Percentiles rank a stretch among this genome's conserved stretches.
phyloP scores from a whole-genome alignment of 2,113 vertebrate genomes.

The Rhabdomys dilectus region DNA sequence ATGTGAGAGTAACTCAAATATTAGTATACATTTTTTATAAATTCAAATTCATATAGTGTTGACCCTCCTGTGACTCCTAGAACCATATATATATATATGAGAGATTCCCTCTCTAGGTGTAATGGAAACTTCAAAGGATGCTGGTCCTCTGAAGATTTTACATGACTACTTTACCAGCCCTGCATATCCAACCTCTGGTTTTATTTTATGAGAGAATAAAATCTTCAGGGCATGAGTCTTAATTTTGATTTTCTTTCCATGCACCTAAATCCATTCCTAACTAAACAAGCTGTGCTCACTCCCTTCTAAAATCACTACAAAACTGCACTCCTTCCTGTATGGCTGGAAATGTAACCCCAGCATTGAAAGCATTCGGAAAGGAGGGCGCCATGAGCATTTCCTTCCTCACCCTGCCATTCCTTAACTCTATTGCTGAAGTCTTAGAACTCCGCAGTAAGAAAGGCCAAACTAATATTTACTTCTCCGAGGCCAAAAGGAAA shows the following conservation, averaged over 20 bases:
- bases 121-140: slow-evolving; percentile 43
- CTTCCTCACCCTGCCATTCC: background rate
- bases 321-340: background rate
- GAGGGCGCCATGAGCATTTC: background rate
- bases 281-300: background rate
- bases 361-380: too few species aligned
- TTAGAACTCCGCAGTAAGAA: background rate
- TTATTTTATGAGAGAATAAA: slow-evolving; percentile 46
- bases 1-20: slow-evolving; percentile 47
- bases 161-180: slow-evolving; percentile 2
- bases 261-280: slow-evolving; percentile 44
- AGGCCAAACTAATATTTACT: background rate
- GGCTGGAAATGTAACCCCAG: background rate
- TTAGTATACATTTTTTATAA: slow-evolving; percentile 40
- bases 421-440: background rate
- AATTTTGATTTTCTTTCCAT: slow-evolving; percentile 49
- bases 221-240: background rate
- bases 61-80: background rate
- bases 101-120: background rate
- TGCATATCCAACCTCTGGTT: background rate
- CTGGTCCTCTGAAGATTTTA: slow-evolving; percentile 56
- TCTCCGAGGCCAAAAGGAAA: background rate
- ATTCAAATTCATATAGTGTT: slow-evolving; percentile 9
- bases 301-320: background rate
- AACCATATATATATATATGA: background rate